Base-by-base conservation (phyloP, 1,140 invertebrate species). In the Drosophila ambigua region DNA sequence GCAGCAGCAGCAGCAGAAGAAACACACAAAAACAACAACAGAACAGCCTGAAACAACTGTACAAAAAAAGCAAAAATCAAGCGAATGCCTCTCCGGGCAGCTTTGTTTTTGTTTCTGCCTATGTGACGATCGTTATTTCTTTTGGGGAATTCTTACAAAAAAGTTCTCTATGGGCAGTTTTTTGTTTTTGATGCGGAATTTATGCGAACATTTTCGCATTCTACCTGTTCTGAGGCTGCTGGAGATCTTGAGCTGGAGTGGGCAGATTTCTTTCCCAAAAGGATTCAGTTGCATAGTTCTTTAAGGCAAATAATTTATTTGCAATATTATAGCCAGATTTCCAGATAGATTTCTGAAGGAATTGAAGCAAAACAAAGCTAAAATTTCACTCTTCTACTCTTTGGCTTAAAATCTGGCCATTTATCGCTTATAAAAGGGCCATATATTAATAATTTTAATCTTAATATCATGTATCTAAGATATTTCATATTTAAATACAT, bases 1-100 rank as follows among this genome's bases (percentile, higher is more conserved):
- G 7, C 7, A 31, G 2, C 8, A 31, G 2, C 9, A 31, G 2
- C 8, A 31, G 3, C 9, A 31, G 13, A 48, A 63, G 43, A 58
- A 26, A 20, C 23, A 24, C 23, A 51, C 49, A 46, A 60, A 54
- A 51, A 46, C 53, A 45, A 65, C 2, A 52, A 65, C 23, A 52
- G 49, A 45, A 65, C 35, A 61, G 49, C 41, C 39, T 13, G 53
- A 72, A 61, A 77, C 57, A 82, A 79, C 77, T 78, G 74, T 78
- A 82, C 66, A 68, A 31, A 53, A 53, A 53, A 39, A 39, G 51
- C 16, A 35, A 69, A 69, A 69, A 51, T 49, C 51, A 68, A 13
- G 11, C 35, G 35, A 39, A 39, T 39, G 35, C 35, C 35, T 39
- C 35, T 39, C 11, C 4, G 11, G 11, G 16, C 3, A 23, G 26